These are phyloP conservation scores for Perca flavescens DNA, from an alignment of 2,113 vertebrate genomes.

Conservation along the genomic window DNA sequence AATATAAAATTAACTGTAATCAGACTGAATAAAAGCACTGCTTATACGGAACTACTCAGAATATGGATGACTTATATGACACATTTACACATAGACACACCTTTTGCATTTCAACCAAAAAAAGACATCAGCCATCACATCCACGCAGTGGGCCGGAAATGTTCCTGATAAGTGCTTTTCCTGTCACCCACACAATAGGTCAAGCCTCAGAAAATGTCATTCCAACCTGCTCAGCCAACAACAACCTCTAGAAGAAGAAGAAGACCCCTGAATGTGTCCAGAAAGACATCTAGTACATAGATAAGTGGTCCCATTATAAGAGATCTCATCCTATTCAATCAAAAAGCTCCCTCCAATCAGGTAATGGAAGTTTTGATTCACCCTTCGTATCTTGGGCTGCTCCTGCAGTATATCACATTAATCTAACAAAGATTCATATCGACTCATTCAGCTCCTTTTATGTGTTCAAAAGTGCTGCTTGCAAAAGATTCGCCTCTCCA, in stretches of 20 bases:
- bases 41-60: background rate
- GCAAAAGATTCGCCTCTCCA: slow-evolving; percentile 19
- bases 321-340: slow-evolving; percentile 28
- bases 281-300: slow-evolving; percentile 17
- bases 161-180: slow-evolving; percentile 58
- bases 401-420: slow-evolving; percentile 49
- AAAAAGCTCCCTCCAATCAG: slow-evolving; percentile 54
- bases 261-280: slow-evolving; percentile 4
- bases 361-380: slow-evolving; percentile 57
- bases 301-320: slow-evolving; percentile 11
- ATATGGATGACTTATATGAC: background rate
- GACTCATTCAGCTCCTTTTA: slow-evolving; percentile 48
- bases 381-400: background rate
- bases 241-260: slow-evolving; percentile 13
- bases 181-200: slow-evolving; percentile 58
- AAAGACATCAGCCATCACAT: slow-evolving; percentile 28
- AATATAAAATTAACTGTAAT: background rate
- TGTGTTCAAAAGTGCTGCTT: slow-evolving; percentile 31
- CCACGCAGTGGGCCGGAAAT: slow-evolving; percentile 40
- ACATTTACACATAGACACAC: slow-evolving; percentile 38
- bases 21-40: background rate
- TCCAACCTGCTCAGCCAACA: slow-evolving; percentile 16
- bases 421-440: slow-evolving; percentile 43
- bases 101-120: slow-evolving; percentile 37
- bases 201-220: slow-evolving; percentile 23